Base-by-base conservation (phyloP, 2,113 vertebrate species). In the Dipodomys merriami region DNA sequence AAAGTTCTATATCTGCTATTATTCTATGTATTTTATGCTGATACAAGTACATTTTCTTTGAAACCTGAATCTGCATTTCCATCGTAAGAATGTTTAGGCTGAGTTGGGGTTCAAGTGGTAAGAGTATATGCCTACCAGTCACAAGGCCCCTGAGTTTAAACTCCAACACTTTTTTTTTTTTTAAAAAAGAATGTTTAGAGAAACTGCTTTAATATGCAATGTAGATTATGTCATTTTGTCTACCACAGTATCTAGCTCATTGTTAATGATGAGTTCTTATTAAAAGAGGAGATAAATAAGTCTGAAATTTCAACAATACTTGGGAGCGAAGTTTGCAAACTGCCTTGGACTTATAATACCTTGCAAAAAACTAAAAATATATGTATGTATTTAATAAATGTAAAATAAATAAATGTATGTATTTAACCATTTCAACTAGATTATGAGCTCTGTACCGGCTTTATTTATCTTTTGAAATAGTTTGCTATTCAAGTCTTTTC, bases 281-380 rank as follows among this genome's bases (percentile, higher is more conserved):
- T 85, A 84, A 82, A 91, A 91, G 35, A 84, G 84, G 76, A 82
- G 86, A 88, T n/a, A 92, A 93, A 44, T 84, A 15, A 78, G 84
- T 77, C 64, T 95, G 20, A 44, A 9, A 23, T 76, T 92, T 67
- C 35, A 25, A 68, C 22, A 89, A 71, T 78, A 91, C 65, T 83
- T 93, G 87, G 35, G 30, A 69, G 60, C 39, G 12, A 87, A 87
- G 64, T 81, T 62, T 95, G n/a, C 22, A 83, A 76, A 91, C 5
- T 78, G 44, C 84, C 18, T 85, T 77, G 13, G 64, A 44, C 8
- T 22, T 46, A 83, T 29, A 77, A 65, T 89, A 53, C 25, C 91
- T 53, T 92, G 18, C 29, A 84, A 90, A 39, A 60, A 79, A 88
- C 78, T 62, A 76, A 83, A 91, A 95, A 83, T 78, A 82, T 95